Evolutionary conservation across 1,140 invertebrate species (phyloP).

Genomic region (Saccostrea echinata): DNA sequence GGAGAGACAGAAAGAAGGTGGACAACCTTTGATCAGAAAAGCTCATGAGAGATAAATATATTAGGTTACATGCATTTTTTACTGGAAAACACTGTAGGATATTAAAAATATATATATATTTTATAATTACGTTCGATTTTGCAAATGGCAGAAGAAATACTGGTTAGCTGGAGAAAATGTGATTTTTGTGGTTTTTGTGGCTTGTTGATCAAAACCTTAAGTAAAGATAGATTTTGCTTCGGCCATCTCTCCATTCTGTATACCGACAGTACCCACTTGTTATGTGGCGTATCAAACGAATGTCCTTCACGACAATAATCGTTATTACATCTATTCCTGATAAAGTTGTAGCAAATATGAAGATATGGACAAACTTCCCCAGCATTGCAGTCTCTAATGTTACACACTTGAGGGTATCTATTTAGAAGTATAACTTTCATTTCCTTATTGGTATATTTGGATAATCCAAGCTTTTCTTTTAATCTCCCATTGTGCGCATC

Average conservation of each 20-base stretch:
- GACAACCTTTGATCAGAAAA: no score
- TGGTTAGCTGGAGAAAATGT: no score
- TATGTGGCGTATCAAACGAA: background rate
- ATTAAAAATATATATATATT: no score
- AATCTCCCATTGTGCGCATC: background rate
- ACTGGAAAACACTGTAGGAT: no score
- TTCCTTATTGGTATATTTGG: background rate
- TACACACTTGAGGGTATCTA: conserved; percentile 8
- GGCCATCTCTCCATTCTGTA: conserved; percentile 5
- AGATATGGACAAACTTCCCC: conserved; percentile 7
- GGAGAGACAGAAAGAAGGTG: no score
- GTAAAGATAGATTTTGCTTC: background rate
- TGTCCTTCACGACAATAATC: background rate
- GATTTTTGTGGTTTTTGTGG: background rate
- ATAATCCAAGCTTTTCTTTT: background rate
- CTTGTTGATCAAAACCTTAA: background rate
- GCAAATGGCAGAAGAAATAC: no score
- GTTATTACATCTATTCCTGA: background rate
- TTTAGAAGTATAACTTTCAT: background rate
- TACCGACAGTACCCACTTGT: background rate
- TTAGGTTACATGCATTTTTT: no score
- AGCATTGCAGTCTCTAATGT: background rate
- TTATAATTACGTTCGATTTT: no score
- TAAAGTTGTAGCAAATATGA: conserved; percentile 6
- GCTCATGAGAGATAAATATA: no score